These are phyloP conservation scores for Pungitius pungitius DNA, from an alignment of 2,113 vertebrate genomes.

Conservation along the genomic window DNA sequence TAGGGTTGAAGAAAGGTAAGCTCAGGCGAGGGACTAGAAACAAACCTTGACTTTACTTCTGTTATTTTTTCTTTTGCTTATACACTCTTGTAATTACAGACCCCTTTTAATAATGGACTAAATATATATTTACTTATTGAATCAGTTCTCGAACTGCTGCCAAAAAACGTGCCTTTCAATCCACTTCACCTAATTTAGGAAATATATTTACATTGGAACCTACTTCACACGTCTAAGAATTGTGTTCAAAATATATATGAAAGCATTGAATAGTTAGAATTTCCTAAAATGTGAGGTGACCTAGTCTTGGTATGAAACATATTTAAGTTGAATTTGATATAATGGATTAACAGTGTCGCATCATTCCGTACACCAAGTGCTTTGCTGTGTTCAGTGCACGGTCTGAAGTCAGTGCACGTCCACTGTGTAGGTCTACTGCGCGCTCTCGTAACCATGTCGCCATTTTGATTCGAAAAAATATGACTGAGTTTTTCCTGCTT, in stretches of 20 bases:
- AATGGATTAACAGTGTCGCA: background rate
- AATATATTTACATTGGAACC: background rate
- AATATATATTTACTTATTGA: background rate
- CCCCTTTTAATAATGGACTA: background rate
- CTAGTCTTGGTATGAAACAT: background rate
- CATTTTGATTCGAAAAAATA: slow-evolving; percentile 84
- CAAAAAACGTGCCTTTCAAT: background rate
- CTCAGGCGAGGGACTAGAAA: background rate
- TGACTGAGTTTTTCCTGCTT: slow-evolving; percentile 79
- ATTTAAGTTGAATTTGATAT: background rate
- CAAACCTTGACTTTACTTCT: background rate
- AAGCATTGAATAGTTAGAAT: background rate
- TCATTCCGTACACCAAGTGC: background rate
- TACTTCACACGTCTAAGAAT: background rate
- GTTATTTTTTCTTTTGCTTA: background rate
- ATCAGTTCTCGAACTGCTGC: background rate
- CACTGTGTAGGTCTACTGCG: slow-evolving; percentile 41
- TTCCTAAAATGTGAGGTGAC: background rate
- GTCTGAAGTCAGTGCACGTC: slow-evolving; percentile 52
- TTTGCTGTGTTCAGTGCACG: slow-evolving; percentile 9
- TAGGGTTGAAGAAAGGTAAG: too few relatives aligned
- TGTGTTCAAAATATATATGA: background rate
- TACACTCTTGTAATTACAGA: background rate
- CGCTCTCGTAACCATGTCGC: slow-evolving; percentile 73
- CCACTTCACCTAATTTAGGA: background rate